These are phyloP conservation scores for western clawed frog (Xenopus tropicalis) DNA, from an alignment of 2,113 vertebrate species.

Conservation along the genomic window DNA sequence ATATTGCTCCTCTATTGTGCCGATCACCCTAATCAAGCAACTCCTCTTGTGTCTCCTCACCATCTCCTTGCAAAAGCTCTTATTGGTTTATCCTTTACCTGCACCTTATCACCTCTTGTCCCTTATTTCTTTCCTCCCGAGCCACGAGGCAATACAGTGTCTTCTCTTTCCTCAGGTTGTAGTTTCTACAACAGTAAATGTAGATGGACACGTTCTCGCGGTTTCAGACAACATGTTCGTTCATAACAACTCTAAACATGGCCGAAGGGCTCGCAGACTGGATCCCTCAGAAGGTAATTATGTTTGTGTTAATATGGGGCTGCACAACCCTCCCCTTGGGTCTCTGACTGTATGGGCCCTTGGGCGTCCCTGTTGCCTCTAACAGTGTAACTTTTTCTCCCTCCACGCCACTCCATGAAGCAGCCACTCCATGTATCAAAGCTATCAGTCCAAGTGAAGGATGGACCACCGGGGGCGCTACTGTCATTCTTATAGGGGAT, in stretches of 20 bases:
- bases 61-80: no score
- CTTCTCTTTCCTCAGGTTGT: conserved; percentile 70
- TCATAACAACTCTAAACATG: conserved; percentile 97
- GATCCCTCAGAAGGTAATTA: conserved; percentile 88
- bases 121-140: not conserved
- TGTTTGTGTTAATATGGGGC: no score
- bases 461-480: conserved; percentile 91
- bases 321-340: not conserved
- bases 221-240: conserved; percentile 97
- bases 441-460: conserved; percentile 94
- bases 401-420: conserved; percentile 62
- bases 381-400: not conserved
- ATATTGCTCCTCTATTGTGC: no score
- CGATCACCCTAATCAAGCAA: no score
- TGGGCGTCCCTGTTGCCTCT: not conserved
- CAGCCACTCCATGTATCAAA: conserved; percentile 94
- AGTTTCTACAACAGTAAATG: conserved; percentile 89
- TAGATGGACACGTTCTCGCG: conserved; percentile 87
- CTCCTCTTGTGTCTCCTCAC: no score
- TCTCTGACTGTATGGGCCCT: not conserved
- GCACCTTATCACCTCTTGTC: not conserved
- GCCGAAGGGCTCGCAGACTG: conserved; percentile 83
- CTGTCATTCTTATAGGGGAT: conserved; percentile 94
- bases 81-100: no score
- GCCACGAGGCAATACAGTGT: not conserved